A percentile compares a stretch with the other conserved stretches of the same genome.
Conservation (phyloP, 2,888 invertebrate species). For the Mythimna albipuncta region DNA sequence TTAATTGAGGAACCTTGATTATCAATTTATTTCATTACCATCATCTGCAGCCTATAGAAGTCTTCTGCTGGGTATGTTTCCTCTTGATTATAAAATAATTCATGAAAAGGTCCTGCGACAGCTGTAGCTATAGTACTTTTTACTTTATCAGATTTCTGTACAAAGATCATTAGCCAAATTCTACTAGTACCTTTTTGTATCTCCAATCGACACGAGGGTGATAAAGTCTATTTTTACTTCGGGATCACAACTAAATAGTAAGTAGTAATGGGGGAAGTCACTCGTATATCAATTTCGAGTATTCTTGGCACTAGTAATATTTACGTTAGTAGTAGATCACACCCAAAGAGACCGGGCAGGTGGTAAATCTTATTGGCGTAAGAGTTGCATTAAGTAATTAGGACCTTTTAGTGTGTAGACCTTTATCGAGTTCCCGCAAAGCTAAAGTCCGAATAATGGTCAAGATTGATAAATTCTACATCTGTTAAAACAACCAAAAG, state of each 20-base stretch:
- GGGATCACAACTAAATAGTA: slow-evolving; percentile 28
- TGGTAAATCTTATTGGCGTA: slow-evolving; percentile 5
- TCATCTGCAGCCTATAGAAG: background rate
- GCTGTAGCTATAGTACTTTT: background rate
- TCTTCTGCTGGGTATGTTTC: background rate
- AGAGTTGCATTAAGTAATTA: background rate
- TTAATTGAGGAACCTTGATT: slow-evolving; percentile 1
- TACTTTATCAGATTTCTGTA: background rate
- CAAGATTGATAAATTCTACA: background rate
- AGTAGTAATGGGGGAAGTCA: slow-evolving; percentile 25
- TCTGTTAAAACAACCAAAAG: background rate
- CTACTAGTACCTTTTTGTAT: background rate
- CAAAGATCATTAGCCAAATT: background rate
- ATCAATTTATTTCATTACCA: background rate
- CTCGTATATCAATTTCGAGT: slow-evolving; percentile 37
- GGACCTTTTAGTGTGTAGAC: background rate
- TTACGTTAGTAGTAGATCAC: slow-evolving; percentile 30
- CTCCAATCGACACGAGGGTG: background rate
- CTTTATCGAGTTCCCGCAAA: background rate
- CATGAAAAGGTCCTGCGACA: background rate
- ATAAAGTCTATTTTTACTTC: slow-evolving; percentile 15
- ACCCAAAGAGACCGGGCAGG: slow-evolving; percentile 8
- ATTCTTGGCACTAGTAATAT: slow-evolving; percentile 46
- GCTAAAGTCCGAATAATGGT: no score
- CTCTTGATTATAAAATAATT: background rate